Base-by-base conservation (phyloP, 2,113 vertebrate genomes). In the Oreamnos americanus region DNA sequence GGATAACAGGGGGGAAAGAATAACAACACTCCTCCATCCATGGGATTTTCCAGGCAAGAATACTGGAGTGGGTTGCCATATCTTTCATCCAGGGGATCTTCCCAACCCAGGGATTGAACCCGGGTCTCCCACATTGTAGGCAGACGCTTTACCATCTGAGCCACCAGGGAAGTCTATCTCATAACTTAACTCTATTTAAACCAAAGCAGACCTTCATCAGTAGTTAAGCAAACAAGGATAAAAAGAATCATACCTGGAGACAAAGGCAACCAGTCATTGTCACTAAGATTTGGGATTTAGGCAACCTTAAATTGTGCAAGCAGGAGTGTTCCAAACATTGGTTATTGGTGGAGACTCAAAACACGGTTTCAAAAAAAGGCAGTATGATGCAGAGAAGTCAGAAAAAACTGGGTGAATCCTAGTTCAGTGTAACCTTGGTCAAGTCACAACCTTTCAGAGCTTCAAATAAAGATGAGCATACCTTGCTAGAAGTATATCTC, bases 191-290 rank as follows among this genome's bases (percentile, higher is more conserved):
- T 76, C 60, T 39, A 10, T 47, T 94, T 76, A 76, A 62, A 53
- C 45, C 87, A 91, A 76, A 92, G 83, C 51, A 60, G 45, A 60
- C 90, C 58, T 49, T 82, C 62, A 74, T 55, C 85, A 30, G 13
- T 25, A 45, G 36, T 3, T n/a, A 47, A 79, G 86, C 49, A 62
- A 87, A 33, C 7, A 9, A 33, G 58, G 28, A 53, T 26, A 62
- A 60, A 74, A 96, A 55, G 45, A 82, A 86, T 64, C 49, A 78
- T 76, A 84, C 57, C 90, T 94, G 49, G 94, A 97, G 47, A 97
- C 71, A 62, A 25, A 96, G 49, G 74, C 25, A 78, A 64, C 67
- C 76, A 43, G 49, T 97, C 97, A 96, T 53, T 87, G 51, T 84
- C 91, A 78, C 45, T 76, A 88, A 97, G 95, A 79, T 90, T 91